Percentiles rank a stretch among this genome's conserved stretches.
Evolutionary conservation across 2,888 invertebrate genomes (phyloP).

Genomic region (Dolomedes plantarius): DNA sequence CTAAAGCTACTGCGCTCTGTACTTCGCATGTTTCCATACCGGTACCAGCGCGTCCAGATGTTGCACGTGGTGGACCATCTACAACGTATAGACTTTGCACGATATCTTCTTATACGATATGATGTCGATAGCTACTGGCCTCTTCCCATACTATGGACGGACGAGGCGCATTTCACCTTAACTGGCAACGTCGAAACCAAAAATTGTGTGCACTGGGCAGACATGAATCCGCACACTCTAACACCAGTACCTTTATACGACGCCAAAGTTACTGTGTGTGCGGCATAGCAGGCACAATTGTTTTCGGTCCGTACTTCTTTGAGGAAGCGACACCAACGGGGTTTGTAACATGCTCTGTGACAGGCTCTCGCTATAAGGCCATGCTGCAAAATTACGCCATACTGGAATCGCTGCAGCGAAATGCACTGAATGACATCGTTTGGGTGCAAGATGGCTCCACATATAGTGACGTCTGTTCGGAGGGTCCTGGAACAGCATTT

Average conservation of each 20-base stretch:
- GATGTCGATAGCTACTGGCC: background rate
- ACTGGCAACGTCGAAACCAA: background rate
- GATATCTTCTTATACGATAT: background rate
- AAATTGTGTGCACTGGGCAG: background rate
- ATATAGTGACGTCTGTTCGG: background rate
- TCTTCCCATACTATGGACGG: conserved; percentile 1
- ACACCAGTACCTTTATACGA: background rate
- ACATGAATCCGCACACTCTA: background rate
- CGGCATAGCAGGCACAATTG: background rate
- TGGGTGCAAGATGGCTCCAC: conserved; percentile 11
- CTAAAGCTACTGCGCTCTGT: background rate
- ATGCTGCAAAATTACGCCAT: conserved; percentile 6
- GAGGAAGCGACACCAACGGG: background rate
- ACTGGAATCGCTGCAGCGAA: background rate
- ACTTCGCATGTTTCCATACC: background rate
- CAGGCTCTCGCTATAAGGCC: background rate
- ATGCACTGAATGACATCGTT: conserved; percentile 16
- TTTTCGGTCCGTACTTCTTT: background rate
- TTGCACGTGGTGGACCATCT: background rate
- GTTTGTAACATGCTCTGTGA: background rate
- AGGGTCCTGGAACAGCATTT: conserved; percentile 9
- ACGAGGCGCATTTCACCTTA: background rate
- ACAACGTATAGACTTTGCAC: background rate
- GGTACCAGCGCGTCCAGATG: background rate
- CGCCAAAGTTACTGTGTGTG: background rate